Base-by-base conservation (phyloP, 2,888 invertebrate species). In the Drosophila nigricruria region DNA sequence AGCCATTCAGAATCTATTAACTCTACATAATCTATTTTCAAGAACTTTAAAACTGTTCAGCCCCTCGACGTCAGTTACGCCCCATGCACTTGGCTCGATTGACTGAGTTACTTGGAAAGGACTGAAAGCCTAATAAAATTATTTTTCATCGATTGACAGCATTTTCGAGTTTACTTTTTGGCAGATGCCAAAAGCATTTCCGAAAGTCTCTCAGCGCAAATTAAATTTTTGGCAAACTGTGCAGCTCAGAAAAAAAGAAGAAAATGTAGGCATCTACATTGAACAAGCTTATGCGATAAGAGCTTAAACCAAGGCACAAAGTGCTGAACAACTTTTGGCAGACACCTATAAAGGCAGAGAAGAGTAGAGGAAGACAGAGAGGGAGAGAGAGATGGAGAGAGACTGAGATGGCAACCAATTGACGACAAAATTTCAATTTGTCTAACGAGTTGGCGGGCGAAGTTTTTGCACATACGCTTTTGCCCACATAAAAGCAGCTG, bases 371-470 rank as follows among this genome's bases (percentile, higher is more conserved):
- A 30, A 30, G 30, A 30, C 1, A 30, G 16, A 52, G 16, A 54
- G 14, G 30, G 4, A 52, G 5, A 34, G 9, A 23, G 40, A 27
- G 16, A 32, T 0, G 3, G 4, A 32, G 18, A 32, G 6, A n/a
- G 42, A n/a, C 23, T 5, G 2, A 57, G 23, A 30, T 5, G 30
- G 30, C 47, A 66, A 66, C 77, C 84, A 84, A 84, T 84, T 81
- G 85, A 88, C 85, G 85, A 82, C 81, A 85, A 82, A 79, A 85
- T 88, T 85, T 85, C 84, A 85, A 85, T 85, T 85, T 85, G 86
- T 88, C 79, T 82, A 82, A 88, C 86, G 86, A 88, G 84, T 59
- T 80, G 73, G 59, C 57, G 79, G 79, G 67, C 30, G 78, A 88
- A 79, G 67, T 86, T 87, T 77, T 58, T 66, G 59, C 70, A 68